A percentile compares a stretch with the other conserved stretches of the same genome.
These are phyloP conservation scores for Diadegma fenestrale DNA, from an alignment of 2,888 invertebrate genomes.

Conservation along the genomic window DNA sequence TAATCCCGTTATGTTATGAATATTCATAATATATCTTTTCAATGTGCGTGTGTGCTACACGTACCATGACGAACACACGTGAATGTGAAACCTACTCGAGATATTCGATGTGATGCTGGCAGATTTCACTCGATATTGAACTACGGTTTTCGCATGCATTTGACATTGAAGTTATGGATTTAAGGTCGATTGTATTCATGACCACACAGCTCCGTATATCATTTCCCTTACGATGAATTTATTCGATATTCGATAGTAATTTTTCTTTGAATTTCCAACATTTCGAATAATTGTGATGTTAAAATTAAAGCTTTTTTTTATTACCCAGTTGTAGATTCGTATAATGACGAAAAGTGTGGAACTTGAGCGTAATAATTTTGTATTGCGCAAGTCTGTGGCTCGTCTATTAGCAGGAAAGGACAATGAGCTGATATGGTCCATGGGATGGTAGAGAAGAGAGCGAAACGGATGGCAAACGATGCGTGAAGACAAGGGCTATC, in stretches of 20 bases:
- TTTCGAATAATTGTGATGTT: background rate
- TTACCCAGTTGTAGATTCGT: slow-evolving; percentile 11
- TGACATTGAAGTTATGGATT: slow-evolving; percentile 38
- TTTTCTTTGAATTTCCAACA: background rate
- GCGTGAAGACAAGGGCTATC: slow-evolving; percentile 67
- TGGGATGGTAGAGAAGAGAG: slow-evolving; percentile 57
- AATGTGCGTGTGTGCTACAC: slow-evolving; percentile 4
- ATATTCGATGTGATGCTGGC: slow-evolving; percentile 55
- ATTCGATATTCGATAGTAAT: background rate
- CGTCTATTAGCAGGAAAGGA: slow-evolving; percentile 46
- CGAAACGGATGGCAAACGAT: slow-evolving; percentile 68
- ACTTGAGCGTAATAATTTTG: slow-evolving; percentile 35
- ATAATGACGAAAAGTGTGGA: slow-evolving; percentile 28
- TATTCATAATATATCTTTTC: slow-evolving; percentile 67
- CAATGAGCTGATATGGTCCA: slow-evolving; percentile 61
- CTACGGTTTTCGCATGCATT: slow-evolving; percentile 43
- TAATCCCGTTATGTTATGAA: slow-evolving; percentile 71
- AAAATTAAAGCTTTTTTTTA: background rate
- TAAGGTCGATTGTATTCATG: slow-evolving; percentile 46
- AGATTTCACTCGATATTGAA: slow-evolving; percentile 62
- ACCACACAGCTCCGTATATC: background rate
- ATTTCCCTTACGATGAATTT: background rate
- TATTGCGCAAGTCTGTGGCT: slow-evolving; percentile 6
- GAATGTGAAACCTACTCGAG: slow-evolving; percentile 50
- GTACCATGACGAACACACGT: slow-evolving; percentile 48